These are phyloP conservation scores for Escarpia spicata DNA, from an alignment of 2,888 invertebrate species.

Conservation along the genomic window DNA sequence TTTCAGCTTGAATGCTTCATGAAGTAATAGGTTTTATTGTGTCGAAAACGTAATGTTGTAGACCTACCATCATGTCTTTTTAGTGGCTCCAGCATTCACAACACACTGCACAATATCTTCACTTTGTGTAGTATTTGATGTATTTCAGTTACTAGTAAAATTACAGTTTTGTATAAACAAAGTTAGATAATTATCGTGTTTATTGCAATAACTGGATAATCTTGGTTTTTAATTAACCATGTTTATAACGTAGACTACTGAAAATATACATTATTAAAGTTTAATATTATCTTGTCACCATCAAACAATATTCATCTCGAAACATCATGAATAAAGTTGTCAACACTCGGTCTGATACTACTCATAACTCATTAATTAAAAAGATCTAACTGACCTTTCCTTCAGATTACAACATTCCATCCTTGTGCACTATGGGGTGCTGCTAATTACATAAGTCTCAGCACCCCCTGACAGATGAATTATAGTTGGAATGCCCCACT, in stretches of 20 bases:
- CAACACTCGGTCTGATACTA: background rate
- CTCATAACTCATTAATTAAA: background rate
- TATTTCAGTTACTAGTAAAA: background rate
- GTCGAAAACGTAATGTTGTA: no score
- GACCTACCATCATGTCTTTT: no score
- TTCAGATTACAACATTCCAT: background rate
- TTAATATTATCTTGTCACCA: background rate
- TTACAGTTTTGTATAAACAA: background rate
- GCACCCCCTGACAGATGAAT: no score
- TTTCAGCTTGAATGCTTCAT: no score
- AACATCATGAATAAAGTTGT: background rate
- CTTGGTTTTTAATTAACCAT: background rate
- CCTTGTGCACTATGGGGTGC: no score
- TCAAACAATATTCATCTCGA: background rate
- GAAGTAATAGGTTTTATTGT: no score
- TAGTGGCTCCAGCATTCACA: no score
- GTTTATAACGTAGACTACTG: background rate
- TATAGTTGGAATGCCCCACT: no score
- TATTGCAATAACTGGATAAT: background rate
- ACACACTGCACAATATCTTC: background rate
- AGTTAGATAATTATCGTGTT: background rate
- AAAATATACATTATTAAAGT: background rate
- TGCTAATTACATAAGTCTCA: no score
- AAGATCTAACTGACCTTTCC: background rate
- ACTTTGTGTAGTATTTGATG: background rate